Evolutionary conservation across 2,888 invertebrate genomes (phyloP).

Genomic region (Heliconius charithonia): DNA sequence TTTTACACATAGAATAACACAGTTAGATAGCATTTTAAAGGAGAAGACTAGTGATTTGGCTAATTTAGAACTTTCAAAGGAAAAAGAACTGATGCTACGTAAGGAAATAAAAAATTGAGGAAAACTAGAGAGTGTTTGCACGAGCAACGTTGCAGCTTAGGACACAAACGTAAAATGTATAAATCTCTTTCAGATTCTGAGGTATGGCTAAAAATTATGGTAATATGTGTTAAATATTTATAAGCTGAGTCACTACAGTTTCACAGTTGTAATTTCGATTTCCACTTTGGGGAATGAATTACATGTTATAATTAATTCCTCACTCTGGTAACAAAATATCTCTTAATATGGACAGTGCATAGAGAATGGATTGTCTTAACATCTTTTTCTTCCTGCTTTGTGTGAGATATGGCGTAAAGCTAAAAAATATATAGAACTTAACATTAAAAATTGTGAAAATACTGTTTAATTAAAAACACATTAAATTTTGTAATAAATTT

Average conservation of each 20-base stretch:
- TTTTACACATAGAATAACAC: constrained; percentile 87
- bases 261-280: too few relatives aligned
- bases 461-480: background rate
- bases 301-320: background rate
- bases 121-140: constrained; percentile 90
- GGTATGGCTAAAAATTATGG: constrained; percentile 54
- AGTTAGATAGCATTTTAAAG: constrained; percentile 87
- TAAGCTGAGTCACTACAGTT: too few relatives aligned
- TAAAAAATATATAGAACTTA: background rate
- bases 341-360: background rate
- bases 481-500: too few relatives aligned
- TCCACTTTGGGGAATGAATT: background rate
- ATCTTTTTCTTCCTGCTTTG: background rate
- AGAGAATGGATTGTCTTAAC: background rate
- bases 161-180: constrained; percentile 89
- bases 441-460: background rate
- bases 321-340: constrained; percentile 5
- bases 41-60: constrained; percentile 88
- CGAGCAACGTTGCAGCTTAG: constrained; percentile 89
- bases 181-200: constrained; percentile 89
- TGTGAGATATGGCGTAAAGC: background rate
- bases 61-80: constrained; percentile 82
- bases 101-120: constrained; percentile 92
- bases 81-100: constrained; percentile 86
- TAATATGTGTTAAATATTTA: background rate